Evolutionary conservation across 2,113 vertebrate species (phyloP).

Genomic region (Trogon melanurus): DNA sequence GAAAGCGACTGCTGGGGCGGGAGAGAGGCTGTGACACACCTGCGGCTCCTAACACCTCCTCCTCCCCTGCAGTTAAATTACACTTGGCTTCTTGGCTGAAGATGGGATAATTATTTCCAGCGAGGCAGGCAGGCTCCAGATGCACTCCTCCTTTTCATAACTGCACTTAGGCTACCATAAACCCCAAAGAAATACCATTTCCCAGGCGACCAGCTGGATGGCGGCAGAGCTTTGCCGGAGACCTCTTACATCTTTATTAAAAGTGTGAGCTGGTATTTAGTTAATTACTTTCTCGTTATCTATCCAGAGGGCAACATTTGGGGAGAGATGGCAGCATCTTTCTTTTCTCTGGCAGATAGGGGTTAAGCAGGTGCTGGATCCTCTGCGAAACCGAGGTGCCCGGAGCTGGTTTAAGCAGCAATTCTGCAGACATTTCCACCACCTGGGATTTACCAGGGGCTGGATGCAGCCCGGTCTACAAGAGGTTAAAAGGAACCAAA

Average conservation of each 20-base stretch:
- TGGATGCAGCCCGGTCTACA: not conserved
- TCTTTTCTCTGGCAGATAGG: not conserved
- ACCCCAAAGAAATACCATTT: not conserved
- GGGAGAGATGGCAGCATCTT: not conserved
- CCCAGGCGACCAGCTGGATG: not conserved
- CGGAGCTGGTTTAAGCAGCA: not conserved
- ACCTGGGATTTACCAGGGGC: not conserved
- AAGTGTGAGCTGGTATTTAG: not conserved
- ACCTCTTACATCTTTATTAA: not conserved
- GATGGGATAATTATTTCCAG: constrained; percentile 11
- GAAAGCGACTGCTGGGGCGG: not conserved
- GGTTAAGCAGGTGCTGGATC: not conserved
- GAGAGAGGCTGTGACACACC: not conserved
- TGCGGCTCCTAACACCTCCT: not conserved
- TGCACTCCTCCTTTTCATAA: not conserved
- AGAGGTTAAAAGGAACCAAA: not conserved
- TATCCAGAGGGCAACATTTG: not conserved
- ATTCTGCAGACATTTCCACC: not conserved
- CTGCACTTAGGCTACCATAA: not conserved
- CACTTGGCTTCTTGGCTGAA: not conserved
- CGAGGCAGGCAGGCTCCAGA: not conserved
- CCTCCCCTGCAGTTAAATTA: not conserved
- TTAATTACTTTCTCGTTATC: not conserved
- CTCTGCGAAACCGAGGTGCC: not conserved
- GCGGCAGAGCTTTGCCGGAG: not conserved